These are phyloP conservation scores for Aulostomus chinensis DNA, from an alignment of 2,797 vertebrate species.

Conservation along the genomic window DNA sequence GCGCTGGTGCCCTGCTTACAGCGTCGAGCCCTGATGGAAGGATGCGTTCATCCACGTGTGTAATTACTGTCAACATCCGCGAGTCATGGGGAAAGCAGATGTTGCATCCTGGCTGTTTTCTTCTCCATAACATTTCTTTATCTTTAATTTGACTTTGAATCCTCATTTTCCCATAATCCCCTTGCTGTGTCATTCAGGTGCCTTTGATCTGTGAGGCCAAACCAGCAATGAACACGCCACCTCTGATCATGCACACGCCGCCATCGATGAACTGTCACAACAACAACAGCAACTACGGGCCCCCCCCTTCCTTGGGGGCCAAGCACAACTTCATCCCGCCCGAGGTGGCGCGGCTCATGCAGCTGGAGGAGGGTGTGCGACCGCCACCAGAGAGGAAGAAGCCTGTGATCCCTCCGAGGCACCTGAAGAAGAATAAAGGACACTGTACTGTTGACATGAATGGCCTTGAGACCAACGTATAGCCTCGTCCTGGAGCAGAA, in stretches of 20 bases:
- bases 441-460: constrained; percentile 94
- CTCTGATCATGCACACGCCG: constrained; percentile 80
- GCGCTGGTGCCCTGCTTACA: no score
- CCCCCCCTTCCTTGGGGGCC: constrained; percentile 56
- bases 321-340: constrained; percentile 73
- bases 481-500: constrained; percentile 27
- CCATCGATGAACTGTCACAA: constrained; percentile 90
- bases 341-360: constrained; percentile 86
- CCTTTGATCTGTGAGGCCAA: constrained; percentile 89
- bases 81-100: no score
- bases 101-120: no score
- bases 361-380: constrained; percentile 87
- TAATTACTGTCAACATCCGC: no score
- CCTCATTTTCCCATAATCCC: not conserved
- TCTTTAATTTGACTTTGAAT: not conserved
- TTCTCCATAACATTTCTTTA: not conserved
- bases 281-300: constrained; percentile 88
- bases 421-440: constrained; percentile 82
- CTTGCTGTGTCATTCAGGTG: constrained; percentile 67
- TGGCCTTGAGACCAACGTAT: constrained; percentile 93
- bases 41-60: no score
- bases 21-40: no score
- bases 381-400: constrained; percentile 70
- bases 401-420: constrained; percentile 75
- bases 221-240: constrained; percentile 78